Percentiles rank a stretch among this genome's conserved stretches.
Evolutionary conservation across 2,797 vertebrate species (phyloP).

Genomic region (Carcharodon carcharias): DNA sequence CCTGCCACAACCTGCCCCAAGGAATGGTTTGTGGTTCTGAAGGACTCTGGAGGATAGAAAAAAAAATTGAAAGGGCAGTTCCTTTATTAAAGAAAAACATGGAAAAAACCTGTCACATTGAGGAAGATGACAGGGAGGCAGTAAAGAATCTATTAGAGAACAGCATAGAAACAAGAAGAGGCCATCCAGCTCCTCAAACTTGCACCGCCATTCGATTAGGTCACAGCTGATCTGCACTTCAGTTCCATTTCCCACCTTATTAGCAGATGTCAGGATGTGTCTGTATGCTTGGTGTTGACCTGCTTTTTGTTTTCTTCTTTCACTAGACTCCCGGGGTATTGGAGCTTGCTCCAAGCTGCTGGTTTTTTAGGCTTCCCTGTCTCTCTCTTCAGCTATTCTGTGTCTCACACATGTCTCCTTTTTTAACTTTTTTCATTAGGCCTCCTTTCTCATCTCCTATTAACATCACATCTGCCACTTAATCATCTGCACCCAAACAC

Average conservation of each 20-base stretch:
- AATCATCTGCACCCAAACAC: not conserved
- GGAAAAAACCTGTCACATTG: not conserved
- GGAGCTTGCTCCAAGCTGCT: not conserved
- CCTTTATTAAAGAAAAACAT: not conserved
- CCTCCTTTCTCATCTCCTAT: not conserved
- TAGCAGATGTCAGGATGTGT: not conserved
- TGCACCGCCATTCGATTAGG: not conserved
- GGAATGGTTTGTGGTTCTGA: not conserved
- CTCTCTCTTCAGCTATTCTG: not conserved
- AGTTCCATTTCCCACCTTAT: not conserved
- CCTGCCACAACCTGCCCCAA: not conserved
- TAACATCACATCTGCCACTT: not conserved
- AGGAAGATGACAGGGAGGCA: not conserved
- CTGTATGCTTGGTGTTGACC: not conserved
- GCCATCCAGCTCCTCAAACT: not conserved
- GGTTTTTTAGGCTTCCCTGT: not conserved
- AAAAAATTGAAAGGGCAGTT: not conserved
- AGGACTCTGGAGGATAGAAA: not conserved
- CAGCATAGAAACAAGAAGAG: not conserved
- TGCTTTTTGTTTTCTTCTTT: not conserved
- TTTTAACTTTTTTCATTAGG: not conserved
- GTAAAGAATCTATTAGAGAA: not conserved
- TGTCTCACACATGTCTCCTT: not conserved
- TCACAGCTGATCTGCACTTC: not conserved
- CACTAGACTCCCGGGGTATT: not conserved